phyloP scores from a whole-genome alignment of 1,140 invertebrate genomes.

The Platyscapa corneri region DNA sequence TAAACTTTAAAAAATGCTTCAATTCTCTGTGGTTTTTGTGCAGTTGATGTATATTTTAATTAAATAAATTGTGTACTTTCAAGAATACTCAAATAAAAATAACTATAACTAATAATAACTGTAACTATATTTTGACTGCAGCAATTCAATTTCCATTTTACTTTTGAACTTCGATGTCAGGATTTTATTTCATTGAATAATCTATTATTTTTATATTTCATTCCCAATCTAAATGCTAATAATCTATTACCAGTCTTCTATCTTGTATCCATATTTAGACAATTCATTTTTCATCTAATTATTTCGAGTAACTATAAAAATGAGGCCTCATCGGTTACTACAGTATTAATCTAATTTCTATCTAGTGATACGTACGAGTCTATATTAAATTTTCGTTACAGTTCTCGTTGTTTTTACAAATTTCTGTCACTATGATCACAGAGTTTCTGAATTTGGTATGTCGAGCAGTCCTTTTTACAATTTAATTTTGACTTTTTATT shows the following conservation, averaged over 20 bases:
- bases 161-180: conserved; percentile 37
- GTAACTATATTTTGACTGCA: conserved; percentile 21
- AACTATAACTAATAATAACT: conserved; percentile 20
- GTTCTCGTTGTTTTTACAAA: conserved; percentile 51
- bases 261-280: conserved; percentile 47
- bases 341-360: conserved; percentile 55
- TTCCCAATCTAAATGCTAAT: conserved; percentile 61
- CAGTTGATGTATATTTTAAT: conserved; percentile 3
- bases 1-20: neutral
- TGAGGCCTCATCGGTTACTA: conserved; percentile 69
- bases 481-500: conserved; percentile 56
- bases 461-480: conserved; percentile 65
- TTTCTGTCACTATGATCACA: conserved; percentile 69
- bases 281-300: conserved; percentile 57
- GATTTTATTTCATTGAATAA: conserved; percentile 60
- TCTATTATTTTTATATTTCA: conserved; percentile 67
- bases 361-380: conserved; percentile 27
- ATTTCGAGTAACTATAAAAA: conserved; percentile 58
- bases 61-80: neutral
- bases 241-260: conserved; percentile 71
- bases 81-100: conserved; percentile 20
- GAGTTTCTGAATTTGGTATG: conserved; percentile 69
- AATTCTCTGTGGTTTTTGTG: neutral
- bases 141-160: neutral
- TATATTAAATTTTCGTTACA: conserved; percentile 54